phyloP scores from a whole-genome alignment of 2,113 vertebrate genomes.

The Xiphophorus maculatus region DNA sequence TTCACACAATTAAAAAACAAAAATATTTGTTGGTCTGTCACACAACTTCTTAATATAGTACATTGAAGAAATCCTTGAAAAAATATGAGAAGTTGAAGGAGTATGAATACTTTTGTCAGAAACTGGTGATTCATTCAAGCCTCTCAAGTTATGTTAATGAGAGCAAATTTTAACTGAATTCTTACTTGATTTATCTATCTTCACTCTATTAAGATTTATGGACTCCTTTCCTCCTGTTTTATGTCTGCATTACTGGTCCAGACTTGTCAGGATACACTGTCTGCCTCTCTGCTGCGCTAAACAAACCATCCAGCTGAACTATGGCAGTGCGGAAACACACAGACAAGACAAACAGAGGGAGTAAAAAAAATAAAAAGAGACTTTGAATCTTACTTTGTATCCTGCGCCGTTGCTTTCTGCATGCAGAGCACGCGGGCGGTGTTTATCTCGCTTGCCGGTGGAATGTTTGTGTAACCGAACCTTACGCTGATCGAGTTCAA shows the following conservation, averaged over 20 bases:
- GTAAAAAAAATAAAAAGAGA: neutral
- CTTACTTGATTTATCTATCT: conserved; percentile 11
- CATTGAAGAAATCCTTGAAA: neutral
- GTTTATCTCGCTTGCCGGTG: conserved; percentile 64
- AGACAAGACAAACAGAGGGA: conserved; percentile 33
- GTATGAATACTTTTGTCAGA: neutral
- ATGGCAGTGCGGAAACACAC: conserved; percentile 37
- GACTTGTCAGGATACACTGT: conserved; percentile 60
- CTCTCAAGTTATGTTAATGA: neutral
- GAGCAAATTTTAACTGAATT: neutral
- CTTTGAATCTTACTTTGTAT: conserved; percentile 53
- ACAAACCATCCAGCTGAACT: conserved; percentile 38
- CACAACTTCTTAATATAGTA: too few relatives aligned
- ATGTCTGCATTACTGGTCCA: conserved; percentile 52
- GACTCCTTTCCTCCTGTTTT: conserved; percentile 18
- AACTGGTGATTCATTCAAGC: neutral
- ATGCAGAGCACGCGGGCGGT: conserved; percentile 62
- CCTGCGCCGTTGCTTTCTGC: conserved; percentile 32
- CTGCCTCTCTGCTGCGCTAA: conserved; percentile 51
- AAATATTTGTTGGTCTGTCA: neutral
- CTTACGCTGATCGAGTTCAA: conserved; percentile 71
- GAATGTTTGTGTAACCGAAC: conserved; percentile 71
- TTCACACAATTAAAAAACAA: neutral
- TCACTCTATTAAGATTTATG: conserved; percentile 28
- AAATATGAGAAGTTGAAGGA: neutral